phyloP scores from a whole-genome alignment of 1,140 invertebrate genomes.

The Augochlora pura region DNA sequence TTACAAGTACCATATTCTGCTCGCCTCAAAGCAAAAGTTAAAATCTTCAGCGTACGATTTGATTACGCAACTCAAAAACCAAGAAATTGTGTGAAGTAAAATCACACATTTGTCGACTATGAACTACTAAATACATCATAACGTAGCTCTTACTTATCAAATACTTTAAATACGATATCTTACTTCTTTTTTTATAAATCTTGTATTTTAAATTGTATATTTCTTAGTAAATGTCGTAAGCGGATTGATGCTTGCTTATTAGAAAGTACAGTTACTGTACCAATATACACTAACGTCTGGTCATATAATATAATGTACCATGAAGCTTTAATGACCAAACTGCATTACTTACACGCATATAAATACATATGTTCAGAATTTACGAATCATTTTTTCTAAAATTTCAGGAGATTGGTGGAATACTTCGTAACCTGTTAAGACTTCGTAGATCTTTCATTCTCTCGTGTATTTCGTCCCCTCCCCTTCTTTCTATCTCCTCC shows the following conservation, averaged over 20 bases:
- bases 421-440: constrained; percentile 59
- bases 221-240: background rate
- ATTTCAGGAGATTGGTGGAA: constrained; percentile 66
- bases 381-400: constrained; percentile 61
- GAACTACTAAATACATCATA: background rate
- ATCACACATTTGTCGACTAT: background rate
- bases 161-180: background rate
- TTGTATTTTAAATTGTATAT: no score
- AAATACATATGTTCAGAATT: constrained; percentile 43
- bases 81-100: background rate
- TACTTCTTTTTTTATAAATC: background rate
- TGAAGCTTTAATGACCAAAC: constrained; percentile 19
- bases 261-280: background rate
- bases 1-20: constrained; percentile 22
- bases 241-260: background rate
- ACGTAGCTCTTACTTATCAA: background rate
- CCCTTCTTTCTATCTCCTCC: constrained; percentile 53
- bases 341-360: background rate
- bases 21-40: constrained; percentile 12
- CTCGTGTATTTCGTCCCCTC: constrained; percentile 17
- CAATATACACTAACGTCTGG: background rate
- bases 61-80: background rate
- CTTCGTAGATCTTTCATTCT: constrained; percentile 51
- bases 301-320: background rate
- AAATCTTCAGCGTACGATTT: constrained; percentile 14